phyloP scores from a whole-genome alignment of 1,140 invertebrate species.

The Calephelis virginiensis region DNA sequence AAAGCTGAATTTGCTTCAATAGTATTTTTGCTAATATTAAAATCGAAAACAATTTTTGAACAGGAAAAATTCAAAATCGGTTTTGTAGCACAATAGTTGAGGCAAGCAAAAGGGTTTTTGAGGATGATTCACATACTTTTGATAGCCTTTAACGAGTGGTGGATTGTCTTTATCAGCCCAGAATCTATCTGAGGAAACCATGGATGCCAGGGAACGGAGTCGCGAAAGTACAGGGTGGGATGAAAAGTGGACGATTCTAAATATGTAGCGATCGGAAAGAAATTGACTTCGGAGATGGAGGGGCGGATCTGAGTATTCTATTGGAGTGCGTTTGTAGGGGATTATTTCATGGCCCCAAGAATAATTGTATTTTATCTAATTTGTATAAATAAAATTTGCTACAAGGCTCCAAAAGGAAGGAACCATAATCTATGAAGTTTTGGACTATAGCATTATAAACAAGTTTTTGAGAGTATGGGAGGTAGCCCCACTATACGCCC shows the following conservation, averaged over 20 bases:
- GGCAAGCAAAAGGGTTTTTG: too few relatives aligned
- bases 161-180: too few relatives aligned
- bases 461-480: neutral
- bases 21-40: too few relatives aligned
- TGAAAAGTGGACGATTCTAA: neutral
- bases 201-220: too few relatives aligned
- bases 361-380: conserved; percentile 30
- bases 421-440: neutral
- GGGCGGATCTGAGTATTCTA: conserved; percentile 29
- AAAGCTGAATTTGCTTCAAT: too few relatives aligned
- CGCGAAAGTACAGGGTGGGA: too few relatives aligned
- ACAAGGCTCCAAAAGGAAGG: neutral
- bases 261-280: neutral
- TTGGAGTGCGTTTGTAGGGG: conserved; percentile 31
- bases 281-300: conserved; percentile 19
- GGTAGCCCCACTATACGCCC: neutral
- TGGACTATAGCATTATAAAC: neutral
- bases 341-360: conserved; percentile 31
- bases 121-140: too few relatives aligned
- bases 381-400: neutral
- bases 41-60: too few relatives aligned
- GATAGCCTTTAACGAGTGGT: too few relatives aligned
- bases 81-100: too few relatives aligned
- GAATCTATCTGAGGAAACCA: too few relatives aligned
- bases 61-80: too few relatives aligned